These are phyloP conservation scores for Kryptolebias marmoratus DNA, from an alignment of 2,113 vertebrate genomes.

Conservation along the genomic window DNA sequence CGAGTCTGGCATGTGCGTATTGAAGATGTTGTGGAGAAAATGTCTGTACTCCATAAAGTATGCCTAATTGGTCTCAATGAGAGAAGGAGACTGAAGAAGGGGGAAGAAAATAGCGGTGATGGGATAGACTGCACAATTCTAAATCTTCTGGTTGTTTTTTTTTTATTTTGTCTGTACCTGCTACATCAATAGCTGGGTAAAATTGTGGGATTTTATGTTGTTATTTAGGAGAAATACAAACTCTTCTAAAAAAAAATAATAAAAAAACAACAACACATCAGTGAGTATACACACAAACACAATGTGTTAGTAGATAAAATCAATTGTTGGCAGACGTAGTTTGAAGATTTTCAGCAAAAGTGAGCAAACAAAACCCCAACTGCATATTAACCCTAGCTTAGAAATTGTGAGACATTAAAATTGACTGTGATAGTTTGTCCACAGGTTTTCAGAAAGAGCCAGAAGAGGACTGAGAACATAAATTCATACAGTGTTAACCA, in stretches of 20 bases:
- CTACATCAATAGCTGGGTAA: conserved; percentile 9
- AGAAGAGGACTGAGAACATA: conserved; percentile 2
- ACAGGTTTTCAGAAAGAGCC: conserved; percentile 5
- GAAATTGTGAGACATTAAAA: not conserved
- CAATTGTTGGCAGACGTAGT: not conserved
- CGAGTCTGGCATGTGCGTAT: conserved; percentile 1
- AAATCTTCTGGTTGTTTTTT: conserved; percentile 3
- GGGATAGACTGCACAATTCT: conserved; percentile 6
- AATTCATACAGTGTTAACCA: conserved; percentile 1
- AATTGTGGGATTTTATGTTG: conserved; percentile 13
- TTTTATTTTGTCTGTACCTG: conserved; percentile 5
- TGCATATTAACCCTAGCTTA: not conserved
- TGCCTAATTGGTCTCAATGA: conserved; percentile 64
- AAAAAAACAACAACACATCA: conserved; percentile 6
- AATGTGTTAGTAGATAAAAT: not conserved
- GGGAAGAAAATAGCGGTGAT: conserved; percentile 1
- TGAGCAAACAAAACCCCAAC: not conserved
- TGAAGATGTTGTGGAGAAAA: conserved; percentile 13
- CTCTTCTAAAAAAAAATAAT: not conserved
- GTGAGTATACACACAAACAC: not conserved
- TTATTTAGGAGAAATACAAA: conserved; percentile 18
- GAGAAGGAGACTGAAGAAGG: conserved; percentile 16
- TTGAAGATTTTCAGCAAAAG: not conserved
- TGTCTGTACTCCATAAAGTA: conserved; percentile 46
- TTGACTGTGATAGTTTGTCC: not conserved